Percentiles rank a stretch among this genome's conserved stretches.
Evolutionary conservation across 2,888 invertebrate genomes (phyloP).

Genomic region (Exocentrus adspersus): DNA sequence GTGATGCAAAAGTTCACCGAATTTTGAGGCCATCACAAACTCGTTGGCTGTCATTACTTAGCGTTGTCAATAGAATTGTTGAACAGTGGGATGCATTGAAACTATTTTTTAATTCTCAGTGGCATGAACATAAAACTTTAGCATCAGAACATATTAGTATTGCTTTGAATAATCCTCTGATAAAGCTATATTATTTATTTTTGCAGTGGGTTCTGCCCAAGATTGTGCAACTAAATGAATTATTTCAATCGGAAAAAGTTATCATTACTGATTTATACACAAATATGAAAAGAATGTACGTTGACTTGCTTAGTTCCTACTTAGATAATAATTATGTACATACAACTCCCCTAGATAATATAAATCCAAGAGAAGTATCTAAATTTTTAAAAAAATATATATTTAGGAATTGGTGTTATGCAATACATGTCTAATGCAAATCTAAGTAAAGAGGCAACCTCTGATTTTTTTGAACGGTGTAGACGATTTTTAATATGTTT

Average conservation of each 20-base stretch:
- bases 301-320: not conserved
- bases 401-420: not conserved
- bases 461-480: not conserved
- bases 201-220: conserved; percentile 16
- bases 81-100: not conserved
- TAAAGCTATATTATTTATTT: conserved; percentile 20
- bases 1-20: conserved; percentile 26
- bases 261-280: not conserved
- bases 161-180: conserved; percentile 5
- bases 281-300: not conserved
- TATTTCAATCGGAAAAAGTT: conserved; percentile 7
- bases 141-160: conserved; percentile 13
- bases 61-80: not conserved
- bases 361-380: not conserved
- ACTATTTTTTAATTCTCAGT: not conserved
- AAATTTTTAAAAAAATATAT: not conserved
- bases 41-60: conserved; percentile 39
- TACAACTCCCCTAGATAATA: not conserved
- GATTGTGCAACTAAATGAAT: conserved; percentile 10
- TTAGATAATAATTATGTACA: not conserved
- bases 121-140: not conserved
- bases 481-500: not conserved
- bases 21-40: conserved; percentile 33
- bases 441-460: not conserved
- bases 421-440: not conserved